A percentile compares a stretch with the other conserved stretches of the same genome.
Evolutionary conservation across 2,113 vertebrate genomes (phyloP).

Genomic region (Melanerpes aurifrons): DNA sequence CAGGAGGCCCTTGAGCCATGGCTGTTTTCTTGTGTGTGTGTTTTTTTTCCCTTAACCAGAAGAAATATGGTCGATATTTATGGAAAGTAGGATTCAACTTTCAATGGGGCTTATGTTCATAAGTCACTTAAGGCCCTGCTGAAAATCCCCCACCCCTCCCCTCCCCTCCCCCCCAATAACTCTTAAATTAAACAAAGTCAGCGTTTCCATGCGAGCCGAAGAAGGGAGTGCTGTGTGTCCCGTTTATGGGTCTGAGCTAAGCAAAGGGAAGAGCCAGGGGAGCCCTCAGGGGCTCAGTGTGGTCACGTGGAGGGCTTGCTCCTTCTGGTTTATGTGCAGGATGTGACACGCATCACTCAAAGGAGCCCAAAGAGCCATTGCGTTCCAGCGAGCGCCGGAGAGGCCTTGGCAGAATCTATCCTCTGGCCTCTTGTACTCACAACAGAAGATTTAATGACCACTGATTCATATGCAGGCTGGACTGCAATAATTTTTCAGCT

Average conservation of each 20-base stretch:
- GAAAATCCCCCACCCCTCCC: constrained; percentile 31
- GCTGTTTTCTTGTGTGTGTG: too few species aligned
- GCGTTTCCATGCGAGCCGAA: constrained; percentile 48
- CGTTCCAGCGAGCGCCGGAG: constrained; percentile 19
- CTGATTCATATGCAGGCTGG: constrained; percentile 39
- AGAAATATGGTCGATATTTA: constrained; percentile 63
- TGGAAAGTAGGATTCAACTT: constrained; percentile 58
- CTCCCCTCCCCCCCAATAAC: constrained; percentile 18
- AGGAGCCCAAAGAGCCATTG: constrained; percentile 1
- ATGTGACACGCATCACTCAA: constrained; percentile 36
- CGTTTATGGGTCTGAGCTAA: constrained; percentile 46
- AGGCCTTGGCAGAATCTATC: constrained; percentile 43
- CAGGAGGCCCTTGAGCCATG: constrained; percentile 51
- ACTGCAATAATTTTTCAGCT: constrained; percentile 52
- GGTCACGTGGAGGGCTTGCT: neutral
- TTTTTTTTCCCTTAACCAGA: neutral
- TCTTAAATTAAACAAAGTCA: constrained; percentile 66
- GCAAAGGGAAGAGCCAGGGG: constrained; percentile 49
- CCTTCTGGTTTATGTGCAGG: neutral
- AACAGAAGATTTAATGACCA: constrained; percentile 47
- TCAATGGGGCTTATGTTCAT: constrained; percentile 67
- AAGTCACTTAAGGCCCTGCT: constrained; percentile 65
- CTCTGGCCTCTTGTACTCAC: constrained; percentile 20
- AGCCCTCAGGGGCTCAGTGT: constrained; percentile 35
- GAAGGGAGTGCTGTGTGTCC: constrained; percentile 19